These are phyloP conservation scores for Augochlorella aurata DNA, from an alignment of 2,888 invertebrate genomes.

Conservation along the genomic window DNA sequence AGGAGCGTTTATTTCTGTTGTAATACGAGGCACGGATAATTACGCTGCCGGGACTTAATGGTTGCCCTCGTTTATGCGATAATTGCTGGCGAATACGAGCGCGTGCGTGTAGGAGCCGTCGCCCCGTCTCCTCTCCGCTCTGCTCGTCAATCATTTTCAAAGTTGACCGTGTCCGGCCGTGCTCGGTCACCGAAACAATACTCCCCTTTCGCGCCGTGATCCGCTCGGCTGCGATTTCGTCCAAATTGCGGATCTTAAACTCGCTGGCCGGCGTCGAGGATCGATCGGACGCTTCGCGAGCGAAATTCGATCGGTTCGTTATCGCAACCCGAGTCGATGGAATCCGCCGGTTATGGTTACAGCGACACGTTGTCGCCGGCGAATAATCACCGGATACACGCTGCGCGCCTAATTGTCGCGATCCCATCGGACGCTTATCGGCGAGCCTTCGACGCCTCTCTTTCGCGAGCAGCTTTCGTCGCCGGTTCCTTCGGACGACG, in stretches of 20 bases:
- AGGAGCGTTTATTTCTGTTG: slow-evolving; percentile 54
- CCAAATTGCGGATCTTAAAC: neutral
- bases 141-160: slow-evolving; percentile 54
- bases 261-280: neutral
- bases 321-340: neutral
- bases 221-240: neutral
- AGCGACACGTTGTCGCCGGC: neutral
- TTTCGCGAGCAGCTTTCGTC: neutral
- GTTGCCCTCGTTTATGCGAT: slow-evolving; percentile 71
- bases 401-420: no score
- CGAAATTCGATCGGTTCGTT: neutral
- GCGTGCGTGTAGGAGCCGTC: slow-evolving; percentile 36
- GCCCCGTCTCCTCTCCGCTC: slow-evolving; percentile 33
- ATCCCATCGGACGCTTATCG: neutral
- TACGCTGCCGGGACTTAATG: slow-evolving; percentile 58
- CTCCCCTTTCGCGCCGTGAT: neutral
- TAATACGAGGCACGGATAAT: slow-evolving; percentile 62
- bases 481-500: neutral
- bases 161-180: slow-evolving; percentile 34
- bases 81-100: slow-evolving; percentile 67
- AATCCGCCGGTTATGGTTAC: neutral
- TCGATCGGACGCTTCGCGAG: neutral
- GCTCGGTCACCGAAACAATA: neutral
- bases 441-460: neutral
- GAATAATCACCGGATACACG: neutral